Evolutionary conservation across 2,888 invertebrate genomes (phyloP).

Genomic region (Agonopterix heracliana): DNA sequence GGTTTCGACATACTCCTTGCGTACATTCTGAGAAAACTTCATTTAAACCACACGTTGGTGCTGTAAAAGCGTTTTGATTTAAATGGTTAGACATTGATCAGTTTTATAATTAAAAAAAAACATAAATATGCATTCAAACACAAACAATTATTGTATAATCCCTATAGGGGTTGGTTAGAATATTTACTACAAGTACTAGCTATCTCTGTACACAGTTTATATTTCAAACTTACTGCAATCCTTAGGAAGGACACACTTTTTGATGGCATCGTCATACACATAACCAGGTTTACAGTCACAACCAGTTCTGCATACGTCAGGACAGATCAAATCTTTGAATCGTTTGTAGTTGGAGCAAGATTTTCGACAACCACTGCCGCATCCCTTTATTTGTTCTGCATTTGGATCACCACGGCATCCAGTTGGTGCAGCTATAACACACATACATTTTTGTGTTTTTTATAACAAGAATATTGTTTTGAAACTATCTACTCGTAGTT

Average conservation of each 20-base stretch:
- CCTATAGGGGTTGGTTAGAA: too few species aligned
- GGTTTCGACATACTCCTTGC: conserved; percentile 6
- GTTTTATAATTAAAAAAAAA: too few species aligned
- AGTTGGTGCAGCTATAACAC: too few species aligned
- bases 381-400: neutral
- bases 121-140: too few species aligned
- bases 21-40: conserved; percentile 11
- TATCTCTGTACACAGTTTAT: too few species aligned
- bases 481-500: too few species aligned
- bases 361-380: conserved; percentile 19
- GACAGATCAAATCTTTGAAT: conserved; percentile 11
- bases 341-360: conserved; percentile 14
- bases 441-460: too few species aligned
- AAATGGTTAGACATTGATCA: neutral
- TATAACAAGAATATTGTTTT: too few species aligned
- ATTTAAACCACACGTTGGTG: neutral
- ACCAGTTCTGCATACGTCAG: conserved; percentile 16
- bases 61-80: neutral
- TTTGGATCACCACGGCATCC: too few species aligned
- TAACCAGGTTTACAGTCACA: conserved; percentile 15
- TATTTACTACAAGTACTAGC: too few species aligned
- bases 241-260: conserved; percentile 21
- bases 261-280: conserved; percentile 13
- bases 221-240: too few species aligned
- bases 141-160: too few species aligned